These are phyloP conservation scores for Piaya cayana DNA, from an alignment of 2,113 vertebrate species.

Conservation along the genomic window DNA sequence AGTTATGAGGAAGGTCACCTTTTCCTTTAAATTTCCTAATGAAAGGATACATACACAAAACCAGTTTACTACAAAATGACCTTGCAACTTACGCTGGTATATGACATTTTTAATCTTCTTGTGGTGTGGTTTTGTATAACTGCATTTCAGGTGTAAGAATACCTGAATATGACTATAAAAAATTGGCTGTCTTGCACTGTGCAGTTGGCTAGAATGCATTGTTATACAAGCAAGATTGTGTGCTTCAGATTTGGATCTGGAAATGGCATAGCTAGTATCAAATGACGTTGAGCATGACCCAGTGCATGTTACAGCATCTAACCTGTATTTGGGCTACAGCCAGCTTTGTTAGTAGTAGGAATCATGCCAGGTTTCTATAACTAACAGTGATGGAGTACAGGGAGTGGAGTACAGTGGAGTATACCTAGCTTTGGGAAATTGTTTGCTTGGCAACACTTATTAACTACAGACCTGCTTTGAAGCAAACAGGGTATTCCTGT, in stretches of 20 bases:
- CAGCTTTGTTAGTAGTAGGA: not conserved
- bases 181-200: not conserved
- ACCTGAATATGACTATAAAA: not conserved
- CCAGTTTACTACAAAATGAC: not conserved
- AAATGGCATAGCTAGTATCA: not conserved
- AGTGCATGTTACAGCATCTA: not conserved
- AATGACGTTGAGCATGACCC: not conserved
- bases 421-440: not conserved
- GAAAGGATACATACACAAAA: not conserved
- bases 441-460: not conserved
- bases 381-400: not conserved
- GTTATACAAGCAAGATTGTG: not conserved
- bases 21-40: not conserved
- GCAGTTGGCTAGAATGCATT: not conserved
- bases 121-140: not conserved
- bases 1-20: not conserved
- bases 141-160: not conserved
- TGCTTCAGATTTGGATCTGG: not conserved
- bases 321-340: not conserved
- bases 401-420: not conserved
- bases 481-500: not conserved
- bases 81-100: not conserved
- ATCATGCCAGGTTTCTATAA: fast-evolving
- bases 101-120: not conserved
- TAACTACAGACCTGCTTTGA: not conserved